Evolutionary conservation across 1,140 invertebrate genomes (phyloP), one percentile per base, ranked within the genome.

Genomic region (Pissodes strobi): DNA sequence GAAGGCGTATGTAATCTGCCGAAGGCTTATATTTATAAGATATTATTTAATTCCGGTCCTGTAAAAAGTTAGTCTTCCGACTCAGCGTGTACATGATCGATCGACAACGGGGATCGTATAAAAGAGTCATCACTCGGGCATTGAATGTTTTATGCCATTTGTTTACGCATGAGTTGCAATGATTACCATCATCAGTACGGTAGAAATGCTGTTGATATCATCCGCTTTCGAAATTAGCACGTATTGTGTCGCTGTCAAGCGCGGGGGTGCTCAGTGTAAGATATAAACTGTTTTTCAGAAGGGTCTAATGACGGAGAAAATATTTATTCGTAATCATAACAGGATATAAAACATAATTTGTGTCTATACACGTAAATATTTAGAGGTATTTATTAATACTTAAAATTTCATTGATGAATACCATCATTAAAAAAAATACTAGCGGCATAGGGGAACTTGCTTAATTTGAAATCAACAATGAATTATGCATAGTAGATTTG

Each of bases 71-170:
- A 45, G 15, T 39, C 37, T 17, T 39, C n/a, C 37, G 13, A 39
- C 37, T 39, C 9, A 9, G 25, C 17, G 41, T 18, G 19, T 4
- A 18, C 17, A 45, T 72, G 69, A 72, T 70, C 68, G 71, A 72
- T 72, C 71, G 62, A 62, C 66, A 61, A 23, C 25, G 45, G 8
- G 41, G 41, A 45, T 5, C 52, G 48, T 65, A 70, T 72, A 69
- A 72, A 70, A 72, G 71, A 72, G 69, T 66, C 67, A 67, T 72
- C 68, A 70, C 41, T 15, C 2, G 61, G 49, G 71, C 67, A 72
- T 72, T 69, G 65, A 71, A 71, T 71, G 64, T 67, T 64, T 69
- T 69, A 66, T 69, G 56, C 57, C 15, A 49, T 55, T 23, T 55
- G 18, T 57, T 41, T 57, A 39, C 39, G 58, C 25, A 55, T 60